Percentiles rank a stretch among this genome's conserved stretches.
Conservation (phyloP, 1,140 invertebrate species). For the Pachyrhynchus sulphureomaculatus region DNA sequence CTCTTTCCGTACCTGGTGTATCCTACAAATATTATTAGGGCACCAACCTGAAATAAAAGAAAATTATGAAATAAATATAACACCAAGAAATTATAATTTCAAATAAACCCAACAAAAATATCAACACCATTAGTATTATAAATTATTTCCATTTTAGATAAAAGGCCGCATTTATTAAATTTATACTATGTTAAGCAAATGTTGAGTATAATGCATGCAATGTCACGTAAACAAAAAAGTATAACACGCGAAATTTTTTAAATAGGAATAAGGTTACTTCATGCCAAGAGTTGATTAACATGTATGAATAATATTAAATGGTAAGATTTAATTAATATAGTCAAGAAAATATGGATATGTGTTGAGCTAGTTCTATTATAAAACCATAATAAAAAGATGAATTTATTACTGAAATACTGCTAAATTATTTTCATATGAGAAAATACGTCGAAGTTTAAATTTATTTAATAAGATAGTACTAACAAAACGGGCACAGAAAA, state of each 20-base stretch:
- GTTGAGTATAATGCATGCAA: conserved; percentile 12
- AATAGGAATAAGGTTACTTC: conserved; percentile 19
- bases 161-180: conserved; percentile 11
- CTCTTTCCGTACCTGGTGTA: too few species aligned
- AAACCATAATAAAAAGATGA: too few species aligned
- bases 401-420: too few species aligned
- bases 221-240: conserved; percentile 13
- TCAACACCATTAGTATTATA: conserved; percentile 16
- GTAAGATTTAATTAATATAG: too few species aligned
- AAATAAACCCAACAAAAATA: conserved; percentile 8
- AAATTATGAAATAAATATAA: neutral
- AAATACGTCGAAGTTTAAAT: too few species aligned
- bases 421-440: too few species aligned
- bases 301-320: conserved; percentile 7
- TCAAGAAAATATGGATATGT: too few species aligned
- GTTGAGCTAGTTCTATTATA: too few species aligned
- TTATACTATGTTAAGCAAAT: conserved; percentile 9
- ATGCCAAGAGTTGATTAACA: conserved; percentile 20
- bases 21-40: too few species aligned
- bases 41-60: too few species aligned
- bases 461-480: too few species aligned
- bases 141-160: conserved; percentile 17
- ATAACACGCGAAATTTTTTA: conserved; percentile 21
- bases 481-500: too few species aligned
- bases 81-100: neutral